Evolutionary conservation across 1,140 invertebrate genomes (phyloP), one percentile per base, ranked within the genome.

Genomic region (Drosophila sp.): DNA sequence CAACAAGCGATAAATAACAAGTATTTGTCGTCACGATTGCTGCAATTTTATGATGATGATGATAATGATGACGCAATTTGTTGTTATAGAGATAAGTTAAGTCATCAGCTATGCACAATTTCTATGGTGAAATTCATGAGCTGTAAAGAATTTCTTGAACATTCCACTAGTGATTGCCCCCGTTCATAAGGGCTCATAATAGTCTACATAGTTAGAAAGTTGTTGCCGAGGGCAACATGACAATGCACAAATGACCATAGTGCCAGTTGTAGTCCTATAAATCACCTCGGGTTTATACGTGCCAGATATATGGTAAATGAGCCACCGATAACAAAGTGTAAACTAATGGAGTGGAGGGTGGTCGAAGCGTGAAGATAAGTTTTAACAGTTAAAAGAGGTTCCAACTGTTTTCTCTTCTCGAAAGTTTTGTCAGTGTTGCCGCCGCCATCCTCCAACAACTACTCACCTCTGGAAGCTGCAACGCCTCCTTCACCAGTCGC

Each of bases 391-490:
- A 33, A 32, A 33, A 27, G 6, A 2, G 1, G 32, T 8, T 17
- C 1, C 30, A 10, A 17, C n/a, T 56, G 6, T 17, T 33, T 7
- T 32, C 7, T 2, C 30, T 33, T 38, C 35, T 11, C 35, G 35
- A 38, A 38, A 10, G 35, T 38, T 38, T 38, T 10, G 33, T 25
- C 10, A 33, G 32, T 6, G 63, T 76, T 69, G 60, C 66, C 66
- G 7, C 10, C 23, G 7, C 32, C 47, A 7, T 38, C 35, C 17
- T 17, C 17, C 17, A 10, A 30, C 30, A 30, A 4, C 30, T 33
- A 74, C 83, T 86, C 66, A 86, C 83, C 83, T 75, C 78, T 60
- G 25, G 64, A 66, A 30, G 62, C 62, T 57, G 65, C 38, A 23
- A n/a, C 35, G 2, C 38, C 32, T 5, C 40, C 32, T 2, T 32